Evolutionary conservation across 53 echinoderm and acorn worm species (phyloP).

Genomic region (Holothuria leucospilota): DNA sequence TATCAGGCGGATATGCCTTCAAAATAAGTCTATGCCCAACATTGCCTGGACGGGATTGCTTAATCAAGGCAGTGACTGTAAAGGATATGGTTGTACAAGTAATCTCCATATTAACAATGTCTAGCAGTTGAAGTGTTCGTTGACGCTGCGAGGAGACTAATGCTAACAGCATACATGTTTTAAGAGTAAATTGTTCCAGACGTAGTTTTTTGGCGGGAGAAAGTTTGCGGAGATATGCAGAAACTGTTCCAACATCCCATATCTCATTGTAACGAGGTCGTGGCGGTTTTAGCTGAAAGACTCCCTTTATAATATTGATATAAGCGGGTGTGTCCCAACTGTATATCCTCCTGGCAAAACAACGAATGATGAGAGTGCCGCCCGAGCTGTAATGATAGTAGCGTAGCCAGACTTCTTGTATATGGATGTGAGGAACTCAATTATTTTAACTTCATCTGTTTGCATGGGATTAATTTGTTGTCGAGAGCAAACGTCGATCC

Average conservation of each 20-base stretch:
- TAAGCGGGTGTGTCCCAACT: conserved; percentile 40
- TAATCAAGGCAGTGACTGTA: neutral
- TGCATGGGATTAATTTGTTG: neutral
- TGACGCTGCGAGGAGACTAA: conserved; percentile 43
- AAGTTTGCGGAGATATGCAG: neutral
- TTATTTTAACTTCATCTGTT: neutral
- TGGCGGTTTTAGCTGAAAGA: conserved; percentile 53
- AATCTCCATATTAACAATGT: neutral
- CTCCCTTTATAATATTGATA: conserved; percentile 49
- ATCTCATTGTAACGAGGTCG: conserved; percentile 29
- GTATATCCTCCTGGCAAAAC: neutral
- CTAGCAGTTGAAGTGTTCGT: conserved; percentile 24
- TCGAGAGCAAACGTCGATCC: conserved; percentile 28
- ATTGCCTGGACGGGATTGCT: conserved; percentile 45
- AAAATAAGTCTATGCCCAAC: neutral
- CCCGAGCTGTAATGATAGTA: conserved; percentile 28
- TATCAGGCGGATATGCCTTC: conserved; percentile 50
- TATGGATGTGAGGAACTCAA: conserved; percentile 39
- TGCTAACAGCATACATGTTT: conserved; percentile 39
- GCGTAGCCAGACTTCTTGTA: conserved; percentile 7
- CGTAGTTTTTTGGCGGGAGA: conserved; percentile 4
- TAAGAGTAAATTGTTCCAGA: conserved; percentile 21
- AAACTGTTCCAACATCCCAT: conserved; percentile 52
- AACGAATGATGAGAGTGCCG: conserved; percentile 30
- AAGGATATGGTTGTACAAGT: neutral